A percentile compares a stretch with the other conserved stretches of the same genome.
Conservation (phyloP, 2,888 invertebrate genomes). For the Rhaphigaster nebulosa region DNA sequence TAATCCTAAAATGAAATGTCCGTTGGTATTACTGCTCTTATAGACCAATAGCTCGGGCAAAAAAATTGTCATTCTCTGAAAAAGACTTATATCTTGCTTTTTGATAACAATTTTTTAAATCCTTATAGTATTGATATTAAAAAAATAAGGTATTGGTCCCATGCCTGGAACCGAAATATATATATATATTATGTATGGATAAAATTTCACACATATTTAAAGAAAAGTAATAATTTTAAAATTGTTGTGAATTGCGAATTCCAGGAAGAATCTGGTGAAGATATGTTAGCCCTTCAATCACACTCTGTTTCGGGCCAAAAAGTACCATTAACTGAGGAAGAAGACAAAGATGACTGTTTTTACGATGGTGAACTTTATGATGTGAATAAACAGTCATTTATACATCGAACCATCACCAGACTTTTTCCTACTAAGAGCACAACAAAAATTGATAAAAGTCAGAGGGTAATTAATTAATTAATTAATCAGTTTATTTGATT, state of each 20-base stretch:
- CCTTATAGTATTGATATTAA: too few relatives aligned
- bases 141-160: too few relatives aligned
- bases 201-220: too few relatives aligned
- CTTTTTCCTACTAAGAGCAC: not conserved
- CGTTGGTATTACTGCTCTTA: too few relatives aligned
- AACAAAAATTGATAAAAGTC: not conserved
- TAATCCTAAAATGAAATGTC: too few relatives aligned
- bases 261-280: constrained; percentile 29
- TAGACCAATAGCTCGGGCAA: too few relatives aligned
- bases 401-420: not conserved
- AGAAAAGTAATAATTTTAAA: not conserved
- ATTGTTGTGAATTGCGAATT: not conserved
- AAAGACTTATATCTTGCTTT: too few relatives aligned
- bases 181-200: too few relatives aligned
- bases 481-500: not conserved
- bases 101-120: too few relatives aligned
- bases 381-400: not conserved
- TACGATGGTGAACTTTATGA: not conserved
- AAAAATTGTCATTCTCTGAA: too few relatives aligned
- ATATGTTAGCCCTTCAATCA: not conserved
- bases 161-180: too few relatives aligned
- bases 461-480: not conserved
- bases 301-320: not conserved
- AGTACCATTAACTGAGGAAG: not conserved
- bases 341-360: not conserved